A percentile compares a stretch with the other conserved stretches of the same genome.
Evolutionary conservation across 2,113 vertebrate species (phyloP).

Genomic region (Collichthys lucidus): DNA sequence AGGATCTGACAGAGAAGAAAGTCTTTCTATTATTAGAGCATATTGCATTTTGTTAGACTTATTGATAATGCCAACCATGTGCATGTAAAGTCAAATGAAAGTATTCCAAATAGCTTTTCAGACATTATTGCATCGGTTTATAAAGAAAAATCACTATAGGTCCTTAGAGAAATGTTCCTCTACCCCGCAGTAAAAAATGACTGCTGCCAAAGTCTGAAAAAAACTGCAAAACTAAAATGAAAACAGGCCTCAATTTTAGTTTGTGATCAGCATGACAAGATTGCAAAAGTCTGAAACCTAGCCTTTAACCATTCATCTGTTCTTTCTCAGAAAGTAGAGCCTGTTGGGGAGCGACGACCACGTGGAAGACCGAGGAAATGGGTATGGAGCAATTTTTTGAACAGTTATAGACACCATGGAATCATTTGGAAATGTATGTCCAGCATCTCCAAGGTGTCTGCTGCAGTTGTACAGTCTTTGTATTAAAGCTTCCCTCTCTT

Average conservation of each 20-base stretch:
- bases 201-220: neutral
- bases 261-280: neutral
- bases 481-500: constrained; percentile 28
- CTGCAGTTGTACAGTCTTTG: constrained; percentile 17
- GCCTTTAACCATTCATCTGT: constrained; percentile 6
- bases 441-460: constrained; percentile 30
- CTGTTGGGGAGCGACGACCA: constrained; percentile 93
- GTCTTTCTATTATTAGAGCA: neutral
- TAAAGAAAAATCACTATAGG: neutral
- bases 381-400: constrained; percentile 85
- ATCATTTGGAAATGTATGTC: constrained; percentile 36
- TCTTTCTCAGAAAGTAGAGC: constrained; percentile 91
- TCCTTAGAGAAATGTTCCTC: constrained; percentile 9
- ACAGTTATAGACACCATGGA: constrained; percentile 38
- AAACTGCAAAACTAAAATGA: neutral
- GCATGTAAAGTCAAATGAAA: neutral
- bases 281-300: constrained; percentile 2
- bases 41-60: neutral
- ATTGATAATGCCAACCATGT: neutral
- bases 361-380: constrained; percentile 99
- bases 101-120: neutral
- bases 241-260: neutral
- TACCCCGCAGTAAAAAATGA: neutral
- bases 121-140: neutral
- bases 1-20: neutral